Percentiles rank a stretch among this genome's conserved stretches.
Evolutionary conservation across 2,888 invertebrate genomes (phyloP).

Genomic region (Embidobia sp.): DNA sequence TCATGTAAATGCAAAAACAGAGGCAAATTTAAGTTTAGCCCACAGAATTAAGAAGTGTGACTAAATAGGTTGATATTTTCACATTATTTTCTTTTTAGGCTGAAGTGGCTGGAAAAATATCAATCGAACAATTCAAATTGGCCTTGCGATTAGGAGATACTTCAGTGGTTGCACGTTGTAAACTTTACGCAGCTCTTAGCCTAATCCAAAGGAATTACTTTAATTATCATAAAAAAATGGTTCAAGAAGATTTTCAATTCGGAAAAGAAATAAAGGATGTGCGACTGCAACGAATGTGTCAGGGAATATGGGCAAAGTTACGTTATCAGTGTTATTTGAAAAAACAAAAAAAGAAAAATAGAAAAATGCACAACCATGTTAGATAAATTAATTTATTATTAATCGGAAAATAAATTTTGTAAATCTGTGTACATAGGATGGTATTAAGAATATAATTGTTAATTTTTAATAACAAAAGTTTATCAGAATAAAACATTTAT

Average conservation of each 20-base stretch:
- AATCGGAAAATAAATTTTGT: neutral
- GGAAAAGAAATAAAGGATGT: conserved; percentile 83
- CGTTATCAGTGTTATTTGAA: conserved; percentile 83
- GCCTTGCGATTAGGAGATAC: conserved; percentile 93
- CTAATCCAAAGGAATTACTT: conserved; percentile 91
- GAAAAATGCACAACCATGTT: neutral
- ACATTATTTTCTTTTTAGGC: conserved; percentile 84
- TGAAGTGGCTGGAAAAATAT: conserved; percentile 93
- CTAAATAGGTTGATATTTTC: neutral
- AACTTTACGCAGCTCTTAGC: conserved; percentile 93
- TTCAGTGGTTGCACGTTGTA: conserved; percentile 90
- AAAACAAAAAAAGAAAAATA: conserved; percentile 16
- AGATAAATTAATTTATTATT: neutral
- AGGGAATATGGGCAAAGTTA: conserved; percentile 92
- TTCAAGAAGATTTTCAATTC: conserved; percentile 83
- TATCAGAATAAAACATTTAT: too few relatives aligned
- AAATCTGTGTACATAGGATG: conserved; percentile 3
- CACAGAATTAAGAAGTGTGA: neutral
- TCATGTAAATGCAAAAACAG: too few relatives aligned
- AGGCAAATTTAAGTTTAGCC: too few relatives aligned
- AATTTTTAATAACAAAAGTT: too few relatives aligned
- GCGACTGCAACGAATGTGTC: conserved; percentile 90
- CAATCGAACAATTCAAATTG: conserved; percentile 90
- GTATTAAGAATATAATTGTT: too few relatives aligned
- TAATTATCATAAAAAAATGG: conserved; percentile 85